Conservation (phyloP, 2,888 invertebrate genomes). For the Drosophila atripex region DNA sequence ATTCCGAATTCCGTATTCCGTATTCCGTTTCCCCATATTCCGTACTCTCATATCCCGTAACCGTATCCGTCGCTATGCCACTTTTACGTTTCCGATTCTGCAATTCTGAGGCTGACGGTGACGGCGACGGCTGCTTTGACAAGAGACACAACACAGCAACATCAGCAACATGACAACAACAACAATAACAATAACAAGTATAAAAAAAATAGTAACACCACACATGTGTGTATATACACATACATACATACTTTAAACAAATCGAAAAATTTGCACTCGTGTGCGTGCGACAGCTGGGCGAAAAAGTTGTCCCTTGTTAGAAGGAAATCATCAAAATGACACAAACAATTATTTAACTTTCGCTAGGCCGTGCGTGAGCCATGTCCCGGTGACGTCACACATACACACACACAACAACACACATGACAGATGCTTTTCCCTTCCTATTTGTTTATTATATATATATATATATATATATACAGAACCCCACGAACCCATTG, state of each 20-base stretch:
- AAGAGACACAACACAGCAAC: conserved; percentile 59
- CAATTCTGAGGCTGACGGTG: conserved; percentile 22
- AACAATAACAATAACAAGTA: neutral
- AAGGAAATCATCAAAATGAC: conserved; percentile 78
- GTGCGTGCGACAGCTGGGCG: conserved; percentile 35
- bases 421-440: conserved; percentile 53
- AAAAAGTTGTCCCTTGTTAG: conserved; percentile 55
- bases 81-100: neutral
- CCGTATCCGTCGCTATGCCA: conserved; percentile 3
- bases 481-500: conserved; percentile 9
- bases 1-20: neutral
- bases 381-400: conserved; percentile 60
- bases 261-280: conserved; percentile 51
- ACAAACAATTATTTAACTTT: conserved; percentile 79
- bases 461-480: neutral
- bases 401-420: neutral
- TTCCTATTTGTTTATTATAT: conserved; percentile 10
- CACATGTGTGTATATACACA: conserved; percentile 47
- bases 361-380: conserved; percentile 68
- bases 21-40: conserved; percentile 2
- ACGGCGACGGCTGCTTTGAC: conserved; percentile 74
- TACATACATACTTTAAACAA: conserved; percentile 73
- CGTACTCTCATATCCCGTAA: conserved; percentile 2
- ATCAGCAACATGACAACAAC: conserved; percentile 6
- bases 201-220: conserved; percentile 56